phyloP scores from a whole-genome alignment of 2,888 invertebrate genomes.

The Drosophila pseudotalamancana region DNA sequence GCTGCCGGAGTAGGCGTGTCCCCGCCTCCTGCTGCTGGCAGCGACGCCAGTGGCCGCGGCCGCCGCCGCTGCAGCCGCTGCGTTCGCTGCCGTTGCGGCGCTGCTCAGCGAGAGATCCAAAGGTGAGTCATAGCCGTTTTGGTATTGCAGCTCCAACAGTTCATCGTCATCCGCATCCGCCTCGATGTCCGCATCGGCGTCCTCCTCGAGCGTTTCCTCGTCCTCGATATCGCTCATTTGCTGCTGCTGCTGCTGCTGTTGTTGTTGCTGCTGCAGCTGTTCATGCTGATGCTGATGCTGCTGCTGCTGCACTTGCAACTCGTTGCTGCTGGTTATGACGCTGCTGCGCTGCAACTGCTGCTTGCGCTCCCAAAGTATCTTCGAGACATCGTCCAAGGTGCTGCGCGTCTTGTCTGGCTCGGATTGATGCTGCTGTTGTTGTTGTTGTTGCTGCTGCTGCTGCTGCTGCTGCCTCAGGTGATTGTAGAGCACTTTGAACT shows the following conservation, averaged over 20 bases:
- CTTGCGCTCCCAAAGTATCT: constrained; percentile 65
- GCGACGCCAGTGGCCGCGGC: constrained; percentile 32
- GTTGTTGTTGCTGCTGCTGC: constrained; percentile 64
- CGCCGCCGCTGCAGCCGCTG: constrained; percentile 34
- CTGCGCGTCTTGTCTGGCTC: constrained; percentile 65
- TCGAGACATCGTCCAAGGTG: constrained; percentile 73
- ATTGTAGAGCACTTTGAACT: constrained; percentile 83
- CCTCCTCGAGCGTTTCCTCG: constrained; percentile 64
- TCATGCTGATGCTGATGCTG: constrained; percentile 30
- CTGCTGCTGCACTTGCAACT: constrained; percentile 40
- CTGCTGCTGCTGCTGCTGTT: constrained; percentile 36
- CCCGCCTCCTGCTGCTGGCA: constrained; percentile 68
- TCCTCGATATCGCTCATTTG: constrained; percentile 69
- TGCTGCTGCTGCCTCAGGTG: constrained; percentile 80
- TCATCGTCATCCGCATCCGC: constrained; percentile 70
- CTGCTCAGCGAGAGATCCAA: constrained; percentile 90
- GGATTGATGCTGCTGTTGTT: constrained; percentile 48
- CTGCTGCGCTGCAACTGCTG: constrained; percentile 69
- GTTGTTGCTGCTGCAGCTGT: constrained; percentile 20
- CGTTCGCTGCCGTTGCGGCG: constrained; percentile 57
- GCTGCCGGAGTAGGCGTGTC: constrained; percentile 89
- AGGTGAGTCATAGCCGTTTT: constrained; percentile 88
- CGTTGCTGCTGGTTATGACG: constrained; percentile 63
- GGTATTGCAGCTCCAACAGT: constrained; percentile 66
- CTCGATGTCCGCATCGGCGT: constrained; percentile 73